These are phyloP conservation scores for Bombus waltoni DNA, from an alignment of 1,140 invertebrate species.

Conservation along the genomic window DNA sequence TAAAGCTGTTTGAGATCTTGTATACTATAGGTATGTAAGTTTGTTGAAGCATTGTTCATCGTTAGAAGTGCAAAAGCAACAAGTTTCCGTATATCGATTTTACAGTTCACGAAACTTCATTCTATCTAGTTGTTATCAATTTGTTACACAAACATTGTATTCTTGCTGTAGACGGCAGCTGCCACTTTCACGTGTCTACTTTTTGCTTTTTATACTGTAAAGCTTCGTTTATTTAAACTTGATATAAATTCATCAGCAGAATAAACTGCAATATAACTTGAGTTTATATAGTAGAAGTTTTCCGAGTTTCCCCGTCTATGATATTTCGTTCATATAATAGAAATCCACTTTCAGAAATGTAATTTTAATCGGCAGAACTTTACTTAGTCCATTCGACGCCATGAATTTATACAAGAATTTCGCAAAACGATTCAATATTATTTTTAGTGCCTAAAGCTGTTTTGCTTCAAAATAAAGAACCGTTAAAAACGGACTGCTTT, in stretches of 20 bases:
- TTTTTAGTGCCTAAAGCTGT: not conserved
- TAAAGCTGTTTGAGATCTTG: not conserved
- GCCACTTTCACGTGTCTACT: too few species aligned
- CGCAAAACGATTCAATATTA: not conserved
- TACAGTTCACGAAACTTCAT: not conserved
- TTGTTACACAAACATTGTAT: not conserved
- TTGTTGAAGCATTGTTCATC: not conserved
- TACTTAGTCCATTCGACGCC: not conserved
- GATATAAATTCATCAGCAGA: not conserved
- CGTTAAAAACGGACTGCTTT: too few species aligned
- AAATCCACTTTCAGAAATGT: not conserved
- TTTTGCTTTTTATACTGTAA: not conserved
- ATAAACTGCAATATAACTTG: not conserved
- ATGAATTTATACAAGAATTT: not conserved
- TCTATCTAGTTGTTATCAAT: not conserved
- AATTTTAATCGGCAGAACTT: not conserved
- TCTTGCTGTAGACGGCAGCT: too few species aligned
- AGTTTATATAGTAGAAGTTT: not conserved
- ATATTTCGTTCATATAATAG: not conserved
- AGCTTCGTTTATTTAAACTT: not conserved
- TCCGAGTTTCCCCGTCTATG: not conserved
- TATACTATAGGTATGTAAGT: not conserved
- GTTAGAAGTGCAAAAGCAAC: conserved; percentile 5
- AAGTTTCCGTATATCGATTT: not conserved
- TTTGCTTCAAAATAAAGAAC: too few species aligned